phyloP scores from a whole-genome alignment of 2,113 vertebrate species.

The Brienomyrus longianalis region DNA sequence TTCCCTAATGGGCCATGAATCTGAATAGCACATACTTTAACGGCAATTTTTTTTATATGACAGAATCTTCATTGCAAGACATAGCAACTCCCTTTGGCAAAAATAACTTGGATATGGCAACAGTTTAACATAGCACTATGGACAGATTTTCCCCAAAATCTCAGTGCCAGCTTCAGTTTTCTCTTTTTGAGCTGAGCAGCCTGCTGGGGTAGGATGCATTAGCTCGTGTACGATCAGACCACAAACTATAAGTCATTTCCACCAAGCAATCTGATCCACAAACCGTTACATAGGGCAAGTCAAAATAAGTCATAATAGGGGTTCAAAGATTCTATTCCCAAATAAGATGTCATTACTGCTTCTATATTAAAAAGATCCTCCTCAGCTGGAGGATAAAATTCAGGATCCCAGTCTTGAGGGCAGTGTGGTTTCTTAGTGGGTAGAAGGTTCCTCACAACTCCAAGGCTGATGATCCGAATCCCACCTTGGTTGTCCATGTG shows the following conservation, averaged over 20 bases:
- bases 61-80: neutral
- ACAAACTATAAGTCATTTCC: neutral
- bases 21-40: neutral
- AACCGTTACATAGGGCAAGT: neutral
- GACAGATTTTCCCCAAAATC: neutral
- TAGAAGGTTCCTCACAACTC: neutral
- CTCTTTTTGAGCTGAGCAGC: neutral
- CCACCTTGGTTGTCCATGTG: neutral
- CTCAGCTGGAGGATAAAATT: neutral
- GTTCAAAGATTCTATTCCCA: neutral
- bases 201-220: neutral
- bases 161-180: neutral
- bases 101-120: neutral
- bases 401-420: neutral
- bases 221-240: neutral
- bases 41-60: neutral
- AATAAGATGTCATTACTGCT: neutral
- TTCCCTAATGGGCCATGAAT: neutral
- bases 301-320: neutral
- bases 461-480: neutral
- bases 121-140: neutral
- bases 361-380: neutral
- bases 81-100: neutral
- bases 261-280: neutral
- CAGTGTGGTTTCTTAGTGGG: neutral